Percentiles rank a stretch among this genome's conserved stretches.
phyloP scores from a whole-genome alignment of 2,797 vertebrate genomes.

The Florisuga fusca region DNA sequence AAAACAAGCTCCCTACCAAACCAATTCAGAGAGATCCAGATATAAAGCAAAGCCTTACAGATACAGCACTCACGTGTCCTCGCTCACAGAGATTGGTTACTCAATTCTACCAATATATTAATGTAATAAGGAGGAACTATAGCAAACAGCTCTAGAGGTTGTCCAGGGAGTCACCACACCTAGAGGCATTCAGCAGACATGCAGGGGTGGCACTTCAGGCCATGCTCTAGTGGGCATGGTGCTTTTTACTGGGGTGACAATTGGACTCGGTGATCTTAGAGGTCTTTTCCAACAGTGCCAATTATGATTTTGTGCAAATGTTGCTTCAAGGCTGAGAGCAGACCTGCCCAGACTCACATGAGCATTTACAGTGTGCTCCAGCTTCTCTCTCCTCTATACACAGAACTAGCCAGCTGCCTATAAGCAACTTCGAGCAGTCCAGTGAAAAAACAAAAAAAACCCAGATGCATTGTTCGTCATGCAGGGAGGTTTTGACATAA shows the following conservation, averaged over 20 bases:
- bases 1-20: constrained; percentile 45
- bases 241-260: too few relatives aligned
- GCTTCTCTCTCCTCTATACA: neutral
- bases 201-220: too few relatives aligned
- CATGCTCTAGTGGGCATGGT: too few relatives aligned
- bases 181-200: too few relatives aligned
- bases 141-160: neutral
- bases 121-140: neutral
- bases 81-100: neutral
- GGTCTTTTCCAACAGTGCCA: too few relatives aligned
- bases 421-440: neutral
- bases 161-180: too few relatives aligned
- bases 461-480: neutral
- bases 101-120: neutral
- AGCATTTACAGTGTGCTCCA: neutral
- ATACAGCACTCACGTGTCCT: neutral
- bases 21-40: neutral
- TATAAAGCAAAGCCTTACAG: neutral
- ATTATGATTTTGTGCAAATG: neutral
- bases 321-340: neutral
- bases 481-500: neutral
- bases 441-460: neutral
- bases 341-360: neutral
- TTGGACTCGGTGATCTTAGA: too few relatives aligned
- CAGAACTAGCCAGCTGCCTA: neutral